Percentiles rank a stretch among this genome's conserved stretches.
These are phyloP conservation scores for Anarrhichthys ocellatus DNA, from an alignment of 2,113 vertebrate species.

Conservation along the genomic window DNA sequence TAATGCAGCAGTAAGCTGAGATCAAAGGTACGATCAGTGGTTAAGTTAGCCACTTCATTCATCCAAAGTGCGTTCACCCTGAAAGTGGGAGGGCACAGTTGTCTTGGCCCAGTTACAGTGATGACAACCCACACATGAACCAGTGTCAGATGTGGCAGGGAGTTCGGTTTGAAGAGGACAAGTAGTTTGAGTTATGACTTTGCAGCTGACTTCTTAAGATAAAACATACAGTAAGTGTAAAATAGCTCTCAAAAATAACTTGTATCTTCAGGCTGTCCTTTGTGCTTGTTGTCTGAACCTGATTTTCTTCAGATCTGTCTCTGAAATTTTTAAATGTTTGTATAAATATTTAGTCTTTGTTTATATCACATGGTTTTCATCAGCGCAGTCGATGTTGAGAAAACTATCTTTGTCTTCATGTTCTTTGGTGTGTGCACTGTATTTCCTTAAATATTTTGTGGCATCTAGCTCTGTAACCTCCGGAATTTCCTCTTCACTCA, in stretches of 20 bases:
- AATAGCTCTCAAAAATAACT: not conserved
- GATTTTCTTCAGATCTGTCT: not conserved
- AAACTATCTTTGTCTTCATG: not conserved
- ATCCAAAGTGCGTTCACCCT: not conserved
- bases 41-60: not conserved
- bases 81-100: not conserved
- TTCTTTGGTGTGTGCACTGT: not conserved
- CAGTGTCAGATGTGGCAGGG: not conserved
- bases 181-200: conserved; percentile 1
- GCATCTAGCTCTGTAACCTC: no score
- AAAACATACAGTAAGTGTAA: not conserved
- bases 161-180: not conserved
- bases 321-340: not conserved
- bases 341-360: not conserved
- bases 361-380: not conserved
- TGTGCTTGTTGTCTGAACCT: not conserved
- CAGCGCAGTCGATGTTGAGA: not conserved
- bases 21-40: not conserved
- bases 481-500: no score
- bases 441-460: not conserved
- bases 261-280: not conserved
- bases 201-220: not conserved
- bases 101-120: conserved; percentile 1
- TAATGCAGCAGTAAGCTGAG: not conserved
- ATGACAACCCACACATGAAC: not conserved